phyloP scores from a whole-genome alignment of 1,140 invertebrate species.

The Lordiphosa collinella region DNA sequence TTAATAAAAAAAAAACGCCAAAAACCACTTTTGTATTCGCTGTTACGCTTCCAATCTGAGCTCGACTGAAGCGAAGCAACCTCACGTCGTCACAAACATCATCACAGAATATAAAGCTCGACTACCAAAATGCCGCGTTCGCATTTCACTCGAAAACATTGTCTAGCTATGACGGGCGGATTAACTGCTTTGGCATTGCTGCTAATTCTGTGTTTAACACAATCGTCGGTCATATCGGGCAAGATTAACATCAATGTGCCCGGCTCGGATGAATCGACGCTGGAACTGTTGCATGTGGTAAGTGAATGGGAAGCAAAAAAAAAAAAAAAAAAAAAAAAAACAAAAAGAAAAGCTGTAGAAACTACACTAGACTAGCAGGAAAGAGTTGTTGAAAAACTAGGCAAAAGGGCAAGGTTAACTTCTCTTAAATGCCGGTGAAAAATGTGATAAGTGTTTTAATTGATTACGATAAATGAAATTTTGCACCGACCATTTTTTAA shows the following conservation, averaged over 20 bases:
- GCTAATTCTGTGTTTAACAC: slow-evolving; percentile 64
- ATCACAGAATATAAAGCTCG: slow-evolving; percentile 49
- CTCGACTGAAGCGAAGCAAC: slow-evolving; percentile 24
- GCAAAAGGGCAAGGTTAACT: too few relatives aligned
- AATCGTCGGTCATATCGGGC: slow-evolving; percentile 48
- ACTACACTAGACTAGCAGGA: too few relatives aligned
- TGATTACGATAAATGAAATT: too few relatives aligned
- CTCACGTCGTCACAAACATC: slow-evolving; percentile 9
- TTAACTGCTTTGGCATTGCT: slow-evolving; percentile 60
- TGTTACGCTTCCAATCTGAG: slow-evolving; percentile 7
- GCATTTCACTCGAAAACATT: slow-evolving; percentile 71
- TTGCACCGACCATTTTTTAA: too few relatives aligned
- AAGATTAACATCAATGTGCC: slow-evolving; percentile 42
- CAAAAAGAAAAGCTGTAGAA: neutral
- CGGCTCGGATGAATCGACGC: slow-evolving; percentile 64
- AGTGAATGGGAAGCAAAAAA: slow-evolving; percentile 28
- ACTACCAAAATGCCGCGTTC: slow-evolving; percentile 67
- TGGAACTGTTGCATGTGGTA: slow-evolving; percentile 75
- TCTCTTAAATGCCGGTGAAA: too few relatives aligned
- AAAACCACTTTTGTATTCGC: slow-evolving; percentile 17
- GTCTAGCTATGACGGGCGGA: slow-evolving; percentile 71
- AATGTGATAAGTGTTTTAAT: too few relatives aligned
- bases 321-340: slow-evolving; percentile 1
- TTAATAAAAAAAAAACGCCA: slow-evolving; percentile 31
- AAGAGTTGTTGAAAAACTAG: too few relatives aligned